Evolutionary conservation across 2,797 vertebrate species (phyloP), one percentile per base, ranked within the genome.

Genomic region (Phoebastria nigripes): DNA sequence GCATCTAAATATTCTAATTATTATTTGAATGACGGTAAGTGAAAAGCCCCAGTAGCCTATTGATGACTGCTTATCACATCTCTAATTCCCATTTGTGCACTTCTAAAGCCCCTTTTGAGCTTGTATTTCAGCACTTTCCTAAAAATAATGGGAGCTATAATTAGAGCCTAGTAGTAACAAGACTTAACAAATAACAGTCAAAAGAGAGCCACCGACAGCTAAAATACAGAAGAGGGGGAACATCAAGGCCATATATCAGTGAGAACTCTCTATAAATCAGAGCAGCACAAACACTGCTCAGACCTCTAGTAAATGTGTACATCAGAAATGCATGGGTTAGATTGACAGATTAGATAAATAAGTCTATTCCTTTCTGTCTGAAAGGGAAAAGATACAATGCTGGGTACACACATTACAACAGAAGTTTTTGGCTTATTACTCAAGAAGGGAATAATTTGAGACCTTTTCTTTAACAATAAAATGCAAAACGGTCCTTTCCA

Each of bases 1-100:
- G 79, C 92, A 92, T 94, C 84, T 85, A 96, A 96, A 96, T 96
- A 96, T 97, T 96, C 90, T 91, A 95, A 96, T 97, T 93, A 95
- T 94, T 96, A 94, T 94, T 92, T 96, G 92, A 96, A 92, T 44
- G 69, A 95, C 72, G 76, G 62, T 42, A 95, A 96, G 73, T 87
- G 69, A 97, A 96, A 97, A 95, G 54, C 61, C 92, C 80, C 84
- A 90, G 83, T 71, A 94, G 77, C 58, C 88, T 81, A 89, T 49
- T 96, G 95, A 94, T 21, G 31, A 73, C 84, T 71, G 84, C 88
- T 97, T 96, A 96, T 95, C 93, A 94, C 73, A 95, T 95, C 83
- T 87, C 89, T 91, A 92, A 76, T 91, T 94, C 92, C 96, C 95
- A 89, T 96, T 93, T 91, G 65, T 90, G 77, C 65, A 69, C 77